Evolutionary conservation across 2,113 vertebrate genomes (phyloP).

Genomic region (Eulemur macaco): DNA sequence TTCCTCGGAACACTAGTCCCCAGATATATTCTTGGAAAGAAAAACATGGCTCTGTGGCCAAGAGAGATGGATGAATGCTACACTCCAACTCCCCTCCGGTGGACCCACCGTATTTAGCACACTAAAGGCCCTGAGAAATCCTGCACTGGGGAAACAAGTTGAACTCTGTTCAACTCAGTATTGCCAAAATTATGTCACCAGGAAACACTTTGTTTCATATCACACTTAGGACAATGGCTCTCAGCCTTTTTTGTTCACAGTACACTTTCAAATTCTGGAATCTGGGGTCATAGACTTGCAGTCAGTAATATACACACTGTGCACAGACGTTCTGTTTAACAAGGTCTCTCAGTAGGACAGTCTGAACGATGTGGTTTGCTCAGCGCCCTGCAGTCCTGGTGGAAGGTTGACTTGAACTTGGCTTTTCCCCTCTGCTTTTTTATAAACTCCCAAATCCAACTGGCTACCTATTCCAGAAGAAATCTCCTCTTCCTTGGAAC

Average conservation of each 20-base stretch:
- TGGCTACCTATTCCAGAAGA: conserved; percentile 10
- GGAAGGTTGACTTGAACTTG: not conserved
- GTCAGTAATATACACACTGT: not conserved
- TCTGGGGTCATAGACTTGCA: not conserved
- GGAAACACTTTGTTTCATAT: conserved; percentile 53
- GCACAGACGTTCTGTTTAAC: not conserved
- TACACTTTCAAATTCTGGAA: conserved; percentile 51
- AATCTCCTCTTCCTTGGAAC: not conserved
- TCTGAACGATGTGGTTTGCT: not conserved
- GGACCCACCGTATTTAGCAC: not conserved
- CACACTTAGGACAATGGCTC: conserved; percentile 48
- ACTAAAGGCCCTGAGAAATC: not conserved
- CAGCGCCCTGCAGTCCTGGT: not conserved
- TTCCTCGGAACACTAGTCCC: not conserved
- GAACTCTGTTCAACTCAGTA: conserved; percentile 38
- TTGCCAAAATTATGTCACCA: conserved; percentile 53
- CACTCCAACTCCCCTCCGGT: not conserved
- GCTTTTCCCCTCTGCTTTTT: not conserved
- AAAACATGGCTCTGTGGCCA: not conserved
- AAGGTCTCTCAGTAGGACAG: not conserved
- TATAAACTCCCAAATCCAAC: not conserved
- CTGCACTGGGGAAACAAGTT: not conserved
- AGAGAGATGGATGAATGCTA: not conserved
- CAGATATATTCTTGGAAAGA: not conserved
- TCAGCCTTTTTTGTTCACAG: conserved; percentile 1